Evolutionary conservation across 1,140 invertebrate species (phyloP).

Genomic region (Drosophila dunni): DNA sequence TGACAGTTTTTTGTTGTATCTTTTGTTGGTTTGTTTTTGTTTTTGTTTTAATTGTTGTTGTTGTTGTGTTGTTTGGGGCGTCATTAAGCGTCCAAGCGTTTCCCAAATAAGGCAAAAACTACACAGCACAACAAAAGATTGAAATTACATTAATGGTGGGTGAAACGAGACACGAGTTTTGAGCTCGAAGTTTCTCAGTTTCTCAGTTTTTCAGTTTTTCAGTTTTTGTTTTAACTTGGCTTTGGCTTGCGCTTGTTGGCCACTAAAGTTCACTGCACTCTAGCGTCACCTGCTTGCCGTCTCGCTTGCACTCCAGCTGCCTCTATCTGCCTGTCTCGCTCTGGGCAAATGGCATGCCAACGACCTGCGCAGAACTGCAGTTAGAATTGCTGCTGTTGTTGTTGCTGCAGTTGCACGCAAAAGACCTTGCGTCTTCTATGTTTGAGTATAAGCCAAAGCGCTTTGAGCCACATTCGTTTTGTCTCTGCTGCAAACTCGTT

Average conservation of each 20-base stretch:
- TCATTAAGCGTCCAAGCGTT: conserved; percentile 53
- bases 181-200: not conserved
- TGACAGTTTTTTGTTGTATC: conserved; percentile 52
- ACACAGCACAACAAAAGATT: conserved; percentile 50
- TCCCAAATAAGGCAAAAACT: conserved; percentile 58
- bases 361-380: conserved; percentile 80
- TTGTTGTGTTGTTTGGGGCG: conserved; percentile 37
- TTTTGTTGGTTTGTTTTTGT: conserved; percentile 14
- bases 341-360: conserved; percentile 64
- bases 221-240: not conserved
- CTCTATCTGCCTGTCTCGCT: conserved; percentile 11
- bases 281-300: conserved; percentile 54
- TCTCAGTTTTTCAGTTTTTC: no score
- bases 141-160: conserved; percentile 72
- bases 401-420: conserved; percentile 73
- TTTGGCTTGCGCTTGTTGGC: conserved; percentile 27
- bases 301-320: conserved; percentile 6
- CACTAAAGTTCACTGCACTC: conserved; percentile 74
- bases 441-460: conserved; percentile 35
- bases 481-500: conserved; percentile 63
- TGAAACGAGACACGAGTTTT: conserved; percentile 9
- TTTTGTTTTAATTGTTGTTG: conserved; percentile 12
- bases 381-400: conserved; percentile 62
- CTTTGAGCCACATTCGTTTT: conserved; percentile 53
- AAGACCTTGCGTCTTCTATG: conserved; percentile 71